Base-by-base conservation (phyloP, 2,113 vertebrate species). In the Cyanoderma ruficeps region DNA sequence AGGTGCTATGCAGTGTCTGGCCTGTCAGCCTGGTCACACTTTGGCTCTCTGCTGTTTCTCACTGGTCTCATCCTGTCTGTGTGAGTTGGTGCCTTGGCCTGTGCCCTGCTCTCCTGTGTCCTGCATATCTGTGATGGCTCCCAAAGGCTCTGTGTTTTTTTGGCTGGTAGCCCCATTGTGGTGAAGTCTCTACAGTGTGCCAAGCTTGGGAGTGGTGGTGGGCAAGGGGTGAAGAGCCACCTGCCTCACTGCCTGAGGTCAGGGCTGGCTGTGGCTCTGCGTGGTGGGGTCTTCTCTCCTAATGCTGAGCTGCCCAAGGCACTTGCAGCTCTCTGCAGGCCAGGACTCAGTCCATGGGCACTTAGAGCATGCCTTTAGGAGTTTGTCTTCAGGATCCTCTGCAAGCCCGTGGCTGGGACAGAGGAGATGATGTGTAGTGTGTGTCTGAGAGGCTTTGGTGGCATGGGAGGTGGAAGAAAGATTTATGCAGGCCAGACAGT, bases 401-500 rank as follows among this genome's bases (percentile, higher is more conserved):
- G 55, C 28, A 61, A 57, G 31, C 13, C 33, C 0, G 0, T 55
- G 25, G 9, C 44, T 41, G 72, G 55, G 37, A 53, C 0, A 12
- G 63, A 41, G 46, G 69, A 28, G 44, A 50, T 5, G 28, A 7
- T 6, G 23, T 61, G 20, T 11, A 35, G 24, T 35, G 41, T 25
- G 13, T 68, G 19, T 68, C 15, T 79, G 61, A 87, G 76, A 64
- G 22, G 42, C 61, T 77, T 80, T 69, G 49, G 20, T 69, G 52
- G 7, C 30, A 11, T 0, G 0, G 37, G 42, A 89, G 39, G 13
- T 37, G 6, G 21, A n/a, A 53, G 70, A 33, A 72, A 65, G 30
- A 28, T 72, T 74, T 59, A 21, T 27, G 31, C 8, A 17, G 49
- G 11, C 39, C 39, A 69, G 25, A 16, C 5, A 10, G 6, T 28